These are phyloP conservation scores for Cephus sareptanus DNA, from an alignment of 2,888 invertebrate genomes.

Conservation along the genomic window DNA sequence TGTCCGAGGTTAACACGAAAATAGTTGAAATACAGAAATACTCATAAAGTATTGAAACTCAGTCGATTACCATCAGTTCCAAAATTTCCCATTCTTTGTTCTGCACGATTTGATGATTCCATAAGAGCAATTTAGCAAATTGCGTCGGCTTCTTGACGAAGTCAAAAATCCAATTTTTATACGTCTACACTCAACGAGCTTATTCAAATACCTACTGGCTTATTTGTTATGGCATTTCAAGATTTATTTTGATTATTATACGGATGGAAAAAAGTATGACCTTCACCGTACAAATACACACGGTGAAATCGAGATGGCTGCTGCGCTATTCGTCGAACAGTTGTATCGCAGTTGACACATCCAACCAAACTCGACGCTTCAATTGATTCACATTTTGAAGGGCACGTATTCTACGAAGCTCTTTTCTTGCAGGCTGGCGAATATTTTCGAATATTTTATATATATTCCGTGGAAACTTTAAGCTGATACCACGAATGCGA, in stretches of 20 bases:
- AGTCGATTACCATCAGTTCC: no score
- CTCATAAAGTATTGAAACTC: no score
- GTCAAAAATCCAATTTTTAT: not conserved
- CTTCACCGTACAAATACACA: not conserved
- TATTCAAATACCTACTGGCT: not conserved
- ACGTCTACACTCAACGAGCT: slow-evolving; percentile 6
- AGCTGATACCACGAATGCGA: slow-evolving; percentile 6
- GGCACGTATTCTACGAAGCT: slow-evolving; percentile 30
- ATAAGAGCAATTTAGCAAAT: no score
- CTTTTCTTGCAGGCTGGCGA: slow-evolving; percentile 20
- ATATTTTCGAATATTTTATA: slow-evolving; percentile 53
- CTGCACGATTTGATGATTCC: no score
- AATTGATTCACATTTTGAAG: slow-evolving; percentile 41
- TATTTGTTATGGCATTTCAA: slow-evolving; percentile 10
- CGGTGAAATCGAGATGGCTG: not conserved
- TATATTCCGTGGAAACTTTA: slow-evolving; percentile 8
- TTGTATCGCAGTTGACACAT: slow-evolving; percentile 19
- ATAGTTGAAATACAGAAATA: no score
- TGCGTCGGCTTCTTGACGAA: not conserved
- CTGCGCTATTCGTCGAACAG: slow-evolving; percentile 27
- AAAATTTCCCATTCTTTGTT: no score
- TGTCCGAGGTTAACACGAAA: no score
- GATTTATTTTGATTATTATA: slow-evolving; percentile 36
- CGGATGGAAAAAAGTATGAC: not conserved
- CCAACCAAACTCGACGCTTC: slow-evolving; percentile 6